Evolutionary conservation across 37 sponge, comb jelly and placozoan species (phyloP).

Genomic region (Aplysina aerophoba): DNA sequence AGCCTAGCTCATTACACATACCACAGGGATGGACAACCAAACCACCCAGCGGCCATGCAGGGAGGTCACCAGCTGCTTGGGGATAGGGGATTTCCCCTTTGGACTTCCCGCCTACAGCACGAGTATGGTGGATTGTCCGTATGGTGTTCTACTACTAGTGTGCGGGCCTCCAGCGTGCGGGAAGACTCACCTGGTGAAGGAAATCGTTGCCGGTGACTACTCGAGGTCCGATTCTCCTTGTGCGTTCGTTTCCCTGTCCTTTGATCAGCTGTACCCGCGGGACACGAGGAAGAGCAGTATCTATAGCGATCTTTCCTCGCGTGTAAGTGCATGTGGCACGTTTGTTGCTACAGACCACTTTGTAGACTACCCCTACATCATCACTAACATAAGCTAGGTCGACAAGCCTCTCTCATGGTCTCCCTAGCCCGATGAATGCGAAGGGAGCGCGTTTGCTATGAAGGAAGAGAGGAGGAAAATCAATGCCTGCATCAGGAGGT

Average conservation of each 20-base stretch:
- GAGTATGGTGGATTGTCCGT: background rate
- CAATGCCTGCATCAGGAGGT: constrained; percentile 14
- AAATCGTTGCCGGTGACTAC: background rate
- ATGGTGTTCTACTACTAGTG: constrained; percentile 41
- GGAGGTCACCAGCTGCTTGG: too few relatives aligned
- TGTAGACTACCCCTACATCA: too few relatives aligned
- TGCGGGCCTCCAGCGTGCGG: constrained; percentile 78
- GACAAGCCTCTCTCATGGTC: background rate
- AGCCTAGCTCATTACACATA: too few relatives aligned
- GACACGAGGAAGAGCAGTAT: constrained; percentile 14
- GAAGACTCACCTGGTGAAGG: constrained; percentile 53
- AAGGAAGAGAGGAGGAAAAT: constrained; percentile 42
- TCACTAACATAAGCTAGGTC: too few relatives aligned
- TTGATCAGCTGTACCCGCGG: constrained; percentile 68
- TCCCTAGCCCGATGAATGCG: background rate
- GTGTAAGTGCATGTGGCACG: too few relatives aligned
- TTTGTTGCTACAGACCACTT: too few relatives aligned
- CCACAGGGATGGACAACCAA: too few relatives aligned
- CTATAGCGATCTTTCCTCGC: too few relatives aligned
- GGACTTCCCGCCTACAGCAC: too few relatives aligned
- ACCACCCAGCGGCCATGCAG: too few relatives aligned
- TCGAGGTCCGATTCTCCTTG: background rate
- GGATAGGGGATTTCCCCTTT: too few relatives aligned
- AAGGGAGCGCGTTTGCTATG: constrained; percentile 34
- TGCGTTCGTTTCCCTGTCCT: constrained; percentile 44